These are phyloP conservation scores for Macroteleia sp. DNA, from an alignment of 2,888 invertebrate genomes.

Conservation along the genomic window DNA sequence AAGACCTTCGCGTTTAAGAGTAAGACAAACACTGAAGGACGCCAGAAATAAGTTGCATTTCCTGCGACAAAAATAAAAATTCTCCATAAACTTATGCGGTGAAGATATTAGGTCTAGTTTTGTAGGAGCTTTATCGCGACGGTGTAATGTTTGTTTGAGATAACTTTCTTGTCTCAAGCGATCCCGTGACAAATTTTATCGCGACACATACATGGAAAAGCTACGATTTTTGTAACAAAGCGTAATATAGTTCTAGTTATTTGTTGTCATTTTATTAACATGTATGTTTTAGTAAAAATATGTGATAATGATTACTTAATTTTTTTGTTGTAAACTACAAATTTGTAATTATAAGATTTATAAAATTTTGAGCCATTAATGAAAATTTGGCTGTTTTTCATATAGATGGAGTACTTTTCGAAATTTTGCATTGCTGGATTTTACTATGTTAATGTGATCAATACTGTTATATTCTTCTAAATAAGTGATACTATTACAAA, in stretches of 20 bases:
- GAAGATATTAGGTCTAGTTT: conserved; percentile 30
- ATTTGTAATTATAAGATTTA: too few species aligned
- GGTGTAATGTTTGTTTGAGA: conserved; percentile 25
- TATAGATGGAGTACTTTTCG: too few species aligned
- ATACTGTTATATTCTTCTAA: too few species aligned
- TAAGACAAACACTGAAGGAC: conserved; percentile 23
- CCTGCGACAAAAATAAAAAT: conserved; percentile 20
- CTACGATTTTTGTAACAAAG: background rate
- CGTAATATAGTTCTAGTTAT: background rate
- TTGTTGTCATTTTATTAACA: conserved; percentile 8
- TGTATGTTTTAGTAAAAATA: too few species aligned
- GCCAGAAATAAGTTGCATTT: conserved; percentile 28
- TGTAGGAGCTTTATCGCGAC: conserved; percentile 22
- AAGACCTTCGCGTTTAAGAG: conserved; percentile 36
- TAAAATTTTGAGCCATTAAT: too few species aligned
- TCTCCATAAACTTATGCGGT: conserved; percentile 16
- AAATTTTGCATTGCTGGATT: too few species aligned
- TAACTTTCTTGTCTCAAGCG: conserved; percentile 25
- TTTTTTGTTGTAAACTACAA: too few species aligned
- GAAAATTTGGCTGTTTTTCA: too few species aligned
- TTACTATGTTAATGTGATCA: too few species aligned
- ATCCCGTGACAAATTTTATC: conserved; percentile 25
- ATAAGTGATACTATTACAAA: too few species aligned
- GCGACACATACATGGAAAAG: conserved; percentile 2
- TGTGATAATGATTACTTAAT: too few species aligned